Evolutionary conservation across 2,888 invertebrate species (phyloP), one percentile per base, ranked within the genome.

Genomic region (Anoplius nigerrimus): DNA sequence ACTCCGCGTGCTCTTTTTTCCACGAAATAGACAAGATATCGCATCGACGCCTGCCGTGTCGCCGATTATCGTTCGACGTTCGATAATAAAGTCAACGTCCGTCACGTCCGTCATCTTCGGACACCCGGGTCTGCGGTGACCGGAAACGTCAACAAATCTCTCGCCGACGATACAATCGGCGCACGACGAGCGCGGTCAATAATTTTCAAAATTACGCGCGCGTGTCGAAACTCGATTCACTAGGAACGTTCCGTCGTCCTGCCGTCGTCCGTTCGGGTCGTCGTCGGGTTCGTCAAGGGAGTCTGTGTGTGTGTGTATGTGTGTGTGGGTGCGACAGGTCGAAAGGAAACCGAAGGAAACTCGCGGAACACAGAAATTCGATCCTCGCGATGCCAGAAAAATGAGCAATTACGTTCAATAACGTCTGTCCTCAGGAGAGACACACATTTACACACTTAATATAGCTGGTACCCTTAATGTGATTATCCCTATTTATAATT

Each of bases 361-460:
- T 27, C 66, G 66, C 65, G 71, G 66, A 66, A 42, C 57, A 55
- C 48, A 68, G 48, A n/a, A n/a, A n/a, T n/a, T n/a, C 5, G 48
- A 48, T 18, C 48, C 58, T 62, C 55, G 64, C 63, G 66, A 71
- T 67, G 69, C 67, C 74, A 60, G 62, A 48, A 34, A n/a, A 63
- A 66, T 72, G 75, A 78, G 74, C 75, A 74, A 71, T 72, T 62
- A 66, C 69, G 61, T 73, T n/a, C 45, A n/a, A 6, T 34, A 34
- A 34, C 34, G 34, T 34, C 34, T 61, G 51, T 60, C 62, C 66
- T 55, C 56, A 64, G 60, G 62, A 73, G 68, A 70, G 72, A 74
- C 55, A 74, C 55, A 82, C 72, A 82, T 78, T 82, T 79, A 80
- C 75, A 82, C 75, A 80, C 74, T 78, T 80, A 79, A 80, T 71